Evolutionary conservation across 2,888 invertebrate species (phyloP).

Genomic region (Drosophila tripunctata): DNA sequence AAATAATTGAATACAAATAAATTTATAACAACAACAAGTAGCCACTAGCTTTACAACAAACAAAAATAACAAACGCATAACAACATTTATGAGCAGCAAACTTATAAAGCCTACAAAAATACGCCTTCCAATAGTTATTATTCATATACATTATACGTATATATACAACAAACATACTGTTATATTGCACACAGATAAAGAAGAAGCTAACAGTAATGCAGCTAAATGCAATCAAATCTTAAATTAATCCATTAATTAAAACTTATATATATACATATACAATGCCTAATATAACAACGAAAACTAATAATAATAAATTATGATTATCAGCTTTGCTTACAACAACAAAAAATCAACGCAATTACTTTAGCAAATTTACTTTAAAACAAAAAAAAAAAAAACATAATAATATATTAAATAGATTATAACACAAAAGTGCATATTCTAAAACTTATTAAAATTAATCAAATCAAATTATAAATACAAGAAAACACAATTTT

Average conservation of each 20-base stretch:
- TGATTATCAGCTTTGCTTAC: constrained; percentile 52
- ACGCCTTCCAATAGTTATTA: constrained; percentile 76
- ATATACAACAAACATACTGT: constrained; percentile 41
- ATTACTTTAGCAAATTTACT: constrained; percentile 75
- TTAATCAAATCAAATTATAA: constrained; percentile 2
- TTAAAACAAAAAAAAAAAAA: constrained; percentile 41
- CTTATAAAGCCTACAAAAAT: constrained; percentile 69
- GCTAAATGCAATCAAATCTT: constrained; percentile 68
- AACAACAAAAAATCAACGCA: constrained; percentile 53
- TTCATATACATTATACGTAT: constrained; percentile 58
- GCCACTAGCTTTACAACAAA: constrained; percentile 71
- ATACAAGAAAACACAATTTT: constrained; percentile 36
- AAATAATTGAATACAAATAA: constrained; percentile 19
- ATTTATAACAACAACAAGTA: constrained; percentile 50
- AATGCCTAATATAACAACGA: constrained; percentile 65
- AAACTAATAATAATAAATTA: constrained; percentile 12
- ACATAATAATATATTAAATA: background rate
- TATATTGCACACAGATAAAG: constrained; percentile 13
- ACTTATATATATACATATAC: constrained; percentile 25
- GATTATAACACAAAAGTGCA: constrained; percentile 37
- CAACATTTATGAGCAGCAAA: constrained; percentile 51
- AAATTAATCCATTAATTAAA: constrained; percentile 33
- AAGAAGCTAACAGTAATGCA: constrained; percentile 6
- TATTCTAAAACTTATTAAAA: constrained; percentile 19
- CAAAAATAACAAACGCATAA: constrained; percentile 48